Evolutionary conservation across 2,888 invertebrate species (phyloP).

Genomic region (Oegoconia quadripuncta): DNA sequence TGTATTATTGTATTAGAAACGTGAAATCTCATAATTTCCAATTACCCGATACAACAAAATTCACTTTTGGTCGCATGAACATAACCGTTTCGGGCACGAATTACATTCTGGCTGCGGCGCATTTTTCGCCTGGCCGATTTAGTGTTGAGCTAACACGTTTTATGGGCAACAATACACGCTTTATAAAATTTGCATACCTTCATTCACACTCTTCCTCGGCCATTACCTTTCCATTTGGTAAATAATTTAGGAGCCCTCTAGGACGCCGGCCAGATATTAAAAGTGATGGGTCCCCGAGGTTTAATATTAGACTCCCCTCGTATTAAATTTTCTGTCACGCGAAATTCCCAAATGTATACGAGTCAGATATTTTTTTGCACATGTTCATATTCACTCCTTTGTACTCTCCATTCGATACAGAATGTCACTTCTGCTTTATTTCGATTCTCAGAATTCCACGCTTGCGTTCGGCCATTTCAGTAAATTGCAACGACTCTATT

Average conservation of each 20-base stretch:
- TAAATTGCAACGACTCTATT: constrained; percentile 23
- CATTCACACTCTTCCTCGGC: constrained; percentile 73
- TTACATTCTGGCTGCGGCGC: constrained; percentile 33
- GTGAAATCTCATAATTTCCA: constrained; percentile 40
- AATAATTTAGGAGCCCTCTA: constrained; percentile 77
- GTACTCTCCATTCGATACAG: constrained; percentile 73
- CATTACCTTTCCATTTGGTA: constrained; percentile 79
- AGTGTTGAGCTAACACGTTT: constrained; percentile 50
- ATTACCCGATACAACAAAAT: constrained; percentile 50
- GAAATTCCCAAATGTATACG: constrained; percentile 78
- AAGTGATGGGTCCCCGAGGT: constrained; percentile 78
- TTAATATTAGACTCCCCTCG: constrained; percentile 78
- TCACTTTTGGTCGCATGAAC: constrained; percentile 44
- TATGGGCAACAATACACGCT: constrained; percentile 64
- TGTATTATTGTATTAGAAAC: neutral
- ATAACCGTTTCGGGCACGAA: constrained; percentile 27
- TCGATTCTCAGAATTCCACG: constrained; percentile 46
- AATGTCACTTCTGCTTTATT: constrained; percentile 61
- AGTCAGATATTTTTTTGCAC: constrained; percentile 77
- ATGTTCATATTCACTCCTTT: constrained; percentile 74
- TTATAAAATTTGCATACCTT: constrained; percentile 77
- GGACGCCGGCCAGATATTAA: constrained; percentile 76
- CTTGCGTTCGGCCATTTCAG: constrained; percentile 18
- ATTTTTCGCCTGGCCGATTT: constrained; percentile 57
- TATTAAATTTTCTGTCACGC: constrained; percentile 78